These are phyloP conservation scores for Melopsittacus undulatus DNA, from an alignment of 2,797 vertebrate species.

Conservation along the genomic window DNA sequence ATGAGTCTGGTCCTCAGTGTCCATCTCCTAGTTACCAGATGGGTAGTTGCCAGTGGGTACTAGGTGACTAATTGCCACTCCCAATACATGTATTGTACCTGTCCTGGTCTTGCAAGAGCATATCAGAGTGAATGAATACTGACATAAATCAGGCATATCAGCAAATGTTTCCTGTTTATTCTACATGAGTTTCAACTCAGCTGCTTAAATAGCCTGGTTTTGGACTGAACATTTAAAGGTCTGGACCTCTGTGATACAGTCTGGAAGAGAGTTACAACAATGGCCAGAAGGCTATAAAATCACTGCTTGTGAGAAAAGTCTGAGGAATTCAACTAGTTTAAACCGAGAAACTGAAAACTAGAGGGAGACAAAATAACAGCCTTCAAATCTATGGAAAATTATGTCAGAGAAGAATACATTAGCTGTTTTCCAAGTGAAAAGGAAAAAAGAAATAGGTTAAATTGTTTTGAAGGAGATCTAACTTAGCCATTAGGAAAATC, in stretches of 20 bases:
- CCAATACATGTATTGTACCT: fast-evolving
- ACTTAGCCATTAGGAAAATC: not conserved
- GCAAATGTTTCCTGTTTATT: not conserved
- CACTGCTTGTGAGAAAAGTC: not conserved
- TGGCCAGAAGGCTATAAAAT: not conserved
- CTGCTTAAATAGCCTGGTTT: not conserved
- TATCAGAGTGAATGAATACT: not conserved
- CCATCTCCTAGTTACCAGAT: not conserved
- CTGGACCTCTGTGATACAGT: not conserved
- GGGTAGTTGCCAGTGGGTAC: not conserved
- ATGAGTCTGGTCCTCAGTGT: not conserved
- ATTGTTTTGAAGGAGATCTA: not conserved
- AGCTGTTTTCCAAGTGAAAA: not conserved
- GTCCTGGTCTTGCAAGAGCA: not conserved
- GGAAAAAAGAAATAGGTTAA: not conserved
- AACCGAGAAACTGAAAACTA: not conserved
- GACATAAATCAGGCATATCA: not conserved
- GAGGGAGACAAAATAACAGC: not conserved
- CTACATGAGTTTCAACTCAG: not conserved
- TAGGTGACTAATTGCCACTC: not conserved
- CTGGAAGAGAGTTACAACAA: not conserved
- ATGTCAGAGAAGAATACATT: not conserved
- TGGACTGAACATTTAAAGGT: not conserved
- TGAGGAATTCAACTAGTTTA: not conserved
- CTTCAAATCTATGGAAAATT: not conserved